Conservation (phyloP, 2,113 vertebrate species). For the Alectura lathami region DNA sequence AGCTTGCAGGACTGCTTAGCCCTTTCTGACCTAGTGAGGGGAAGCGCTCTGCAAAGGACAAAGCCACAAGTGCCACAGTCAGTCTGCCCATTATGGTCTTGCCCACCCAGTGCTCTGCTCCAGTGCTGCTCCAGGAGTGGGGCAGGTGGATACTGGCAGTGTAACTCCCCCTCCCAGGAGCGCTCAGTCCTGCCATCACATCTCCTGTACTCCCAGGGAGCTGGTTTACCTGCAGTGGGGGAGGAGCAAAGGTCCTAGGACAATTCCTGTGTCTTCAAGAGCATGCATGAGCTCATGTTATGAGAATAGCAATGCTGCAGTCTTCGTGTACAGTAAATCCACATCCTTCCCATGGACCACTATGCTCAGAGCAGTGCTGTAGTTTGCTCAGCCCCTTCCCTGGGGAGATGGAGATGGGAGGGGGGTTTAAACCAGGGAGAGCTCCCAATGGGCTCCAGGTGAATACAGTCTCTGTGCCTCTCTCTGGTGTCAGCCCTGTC, state of each 20-base stretch:
- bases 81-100: not conserved
- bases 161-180: not conserved
- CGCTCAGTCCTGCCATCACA: not conserved
- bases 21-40: not conserved
- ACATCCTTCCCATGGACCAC: not conserved
- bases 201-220: not conserved
- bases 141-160: not conserved
- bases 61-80: not conserved
- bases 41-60: not conserved
- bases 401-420: not conserved
- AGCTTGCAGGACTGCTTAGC: not conserved
- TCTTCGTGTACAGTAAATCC: not conserved
- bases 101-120: not conserved
- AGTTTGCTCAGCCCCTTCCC: not conserved
- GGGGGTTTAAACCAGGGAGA: not conserved
- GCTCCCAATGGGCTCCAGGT: not conserved
- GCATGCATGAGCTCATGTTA: accelerated
- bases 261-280: not conserved
- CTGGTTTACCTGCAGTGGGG: not conserved
- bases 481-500: not conserved
- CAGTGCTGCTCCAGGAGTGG: not conserved
- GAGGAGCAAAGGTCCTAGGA: not conserved
- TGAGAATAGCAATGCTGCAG: not conserved
- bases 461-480: not conserved
- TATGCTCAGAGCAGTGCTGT: not conserved